phyloP scores from a whole-genome alignment of 1,140 invertebrate genomes.

The Aleiodes sp. region DNA sequence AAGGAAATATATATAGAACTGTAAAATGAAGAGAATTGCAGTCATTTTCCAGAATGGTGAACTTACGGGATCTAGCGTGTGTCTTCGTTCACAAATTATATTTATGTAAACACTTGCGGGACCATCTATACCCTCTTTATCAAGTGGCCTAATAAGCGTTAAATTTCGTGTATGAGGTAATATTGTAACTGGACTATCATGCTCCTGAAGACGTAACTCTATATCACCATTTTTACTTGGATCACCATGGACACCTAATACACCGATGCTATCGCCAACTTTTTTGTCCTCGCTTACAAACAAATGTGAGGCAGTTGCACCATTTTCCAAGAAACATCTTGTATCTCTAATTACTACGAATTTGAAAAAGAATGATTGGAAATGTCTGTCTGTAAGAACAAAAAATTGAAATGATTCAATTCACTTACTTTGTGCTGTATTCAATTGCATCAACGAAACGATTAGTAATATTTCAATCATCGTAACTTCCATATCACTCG shows the following conservation, averaged over 20 bases:
- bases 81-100: slow-evolving; percentile 82
- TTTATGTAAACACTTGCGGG: slow-evolving; percentile 86
- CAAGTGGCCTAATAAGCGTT: slow-evolving; percentile 78
- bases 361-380: too few species aligned
- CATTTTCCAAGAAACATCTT: slow-evolving; percentile 88
- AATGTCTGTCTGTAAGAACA: not conserved
- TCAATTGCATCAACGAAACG: slow-evolving; percentile 6
- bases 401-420: not conserved
- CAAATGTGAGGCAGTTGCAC: slow-evolving; percentile 89
- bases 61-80: slow-evolving; percentile 80
- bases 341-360: slow-evolving; percentile 76
- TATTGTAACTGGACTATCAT: slow-evolving; percentile 80
- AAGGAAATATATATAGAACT: too few species aligned
- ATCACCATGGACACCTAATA: slow-evolving; percentile 82
- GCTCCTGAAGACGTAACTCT: slow-evolving; percentile 79
- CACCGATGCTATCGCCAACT: slow-evolving; percentile 81
- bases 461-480: slow-evolving; percentile 22
- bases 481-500: slow-evolving; percentile 19
- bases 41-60: slow-evolving; percentile 74
- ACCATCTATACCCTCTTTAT: slow-evolving; percentile 85
- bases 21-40: not conserved
- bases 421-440: slow-evolving; percentile 24
- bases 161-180: slow-evolving; percentile 82
- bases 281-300: slow-evolving; percentile 86
- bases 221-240: slow-evolving; percentile 79